A percentile compares a stretch with the other conserved stretches of the same genome.
These are phyloP conservation scores for Cancer borealis DNA, from an alignment of 2,888 invertebrate species.

Conservation along the genomic window DNA sequence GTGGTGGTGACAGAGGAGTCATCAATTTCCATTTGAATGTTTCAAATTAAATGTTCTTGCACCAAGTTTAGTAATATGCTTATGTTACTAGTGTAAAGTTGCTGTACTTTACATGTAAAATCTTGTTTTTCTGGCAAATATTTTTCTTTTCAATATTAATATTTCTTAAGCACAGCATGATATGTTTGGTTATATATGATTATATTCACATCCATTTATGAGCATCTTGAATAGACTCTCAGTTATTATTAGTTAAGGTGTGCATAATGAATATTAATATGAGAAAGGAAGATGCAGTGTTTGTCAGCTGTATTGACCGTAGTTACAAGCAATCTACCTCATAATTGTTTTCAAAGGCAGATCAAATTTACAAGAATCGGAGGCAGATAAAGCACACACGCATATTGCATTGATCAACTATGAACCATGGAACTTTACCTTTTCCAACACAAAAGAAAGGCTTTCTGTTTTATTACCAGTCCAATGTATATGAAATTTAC, in stretches of 20 bases:
- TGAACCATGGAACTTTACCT: background rate
- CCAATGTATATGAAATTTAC: background rate
- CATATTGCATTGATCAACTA: background rate
- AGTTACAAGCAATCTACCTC: background rate
- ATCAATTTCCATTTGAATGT: background rate
- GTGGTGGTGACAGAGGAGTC: constrained; percentile 40
- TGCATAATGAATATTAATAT: background rate
- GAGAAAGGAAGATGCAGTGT: background rate
- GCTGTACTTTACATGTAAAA: background rate
- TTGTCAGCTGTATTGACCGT: background rate
- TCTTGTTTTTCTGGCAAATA: background rate
- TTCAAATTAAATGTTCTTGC: background rate
- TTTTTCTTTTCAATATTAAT: background rate
- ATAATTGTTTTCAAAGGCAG: background rate
- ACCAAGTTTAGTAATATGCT: background rate
- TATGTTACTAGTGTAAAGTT: background rate
- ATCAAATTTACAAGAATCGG: background rate
- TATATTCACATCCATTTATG: background rate
- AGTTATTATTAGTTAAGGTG: background rate
- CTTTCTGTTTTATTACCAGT: background rate
- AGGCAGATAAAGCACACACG: background rate
- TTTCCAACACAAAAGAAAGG: background rate
- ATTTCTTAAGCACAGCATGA: background rate
- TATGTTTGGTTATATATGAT: background rate
- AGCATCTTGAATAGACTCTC: too few species aligned